phyloP scores from a whole-genome alignment of 2,888 invertebrate species.

The Drosophila picticornis region DNA sequence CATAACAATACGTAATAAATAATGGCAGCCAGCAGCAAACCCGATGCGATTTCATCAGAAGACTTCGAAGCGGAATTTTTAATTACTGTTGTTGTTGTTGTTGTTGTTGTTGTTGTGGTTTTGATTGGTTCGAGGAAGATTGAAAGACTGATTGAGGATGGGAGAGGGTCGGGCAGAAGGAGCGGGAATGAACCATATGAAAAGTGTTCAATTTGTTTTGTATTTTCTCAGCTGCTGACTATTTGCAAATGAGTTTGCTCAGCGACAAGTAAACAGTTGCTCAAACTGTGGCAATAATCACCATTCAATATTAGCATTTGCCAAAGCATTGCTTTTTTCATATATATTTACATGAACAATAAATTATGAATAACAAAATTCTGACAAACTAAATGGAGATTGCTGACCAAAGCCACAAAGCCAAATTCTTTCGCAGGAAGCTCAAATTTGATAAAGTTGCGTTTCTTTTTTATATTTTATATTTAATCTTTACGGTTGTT shows the following conservation, averaged over 20 bases:
- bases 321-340: neutral
- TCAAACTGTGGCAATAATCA: slow-evolving; percentile 19
- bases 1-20: slow-evolving; percentile 28
- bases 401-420: neutral
- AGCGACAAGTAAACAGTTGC: slow-evolving; percentile 35
- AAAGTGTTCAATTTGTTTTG: slow-evolving; percentile 20
- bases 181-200: slow-evolving; percentile 25
- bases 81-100: slow-evolving; percentile 5
- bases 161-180: neutral
- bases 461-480: neutral
- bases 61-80: slow-evolving; percentile 7
- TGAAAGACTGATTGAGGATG: slow-evolving; percentile 14
- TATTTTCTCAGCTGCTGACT: slow-evolving; percentile 38
- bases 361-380: neutral
- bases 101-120: slow-evolving; percentile 15
- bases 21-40: slow-evolving; percentile 8
- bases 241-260: slow-evolving; percentile 26
- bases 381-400: neutral
- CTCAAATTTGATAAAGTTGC: neutral
- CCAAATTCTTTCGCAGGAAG: neutral
- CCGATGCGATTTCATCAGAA: slow-evolving; percentile 32
- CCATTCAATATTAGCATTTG: neutral
- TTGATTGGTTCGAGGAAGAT: slow-evolving; percentile 23
- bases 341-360: neutral
- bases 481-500: neutral